Base-by-base conservation (phyloP, 2,113 vertebrate genomes). In the Bambusicola thoracicus region DNA sequence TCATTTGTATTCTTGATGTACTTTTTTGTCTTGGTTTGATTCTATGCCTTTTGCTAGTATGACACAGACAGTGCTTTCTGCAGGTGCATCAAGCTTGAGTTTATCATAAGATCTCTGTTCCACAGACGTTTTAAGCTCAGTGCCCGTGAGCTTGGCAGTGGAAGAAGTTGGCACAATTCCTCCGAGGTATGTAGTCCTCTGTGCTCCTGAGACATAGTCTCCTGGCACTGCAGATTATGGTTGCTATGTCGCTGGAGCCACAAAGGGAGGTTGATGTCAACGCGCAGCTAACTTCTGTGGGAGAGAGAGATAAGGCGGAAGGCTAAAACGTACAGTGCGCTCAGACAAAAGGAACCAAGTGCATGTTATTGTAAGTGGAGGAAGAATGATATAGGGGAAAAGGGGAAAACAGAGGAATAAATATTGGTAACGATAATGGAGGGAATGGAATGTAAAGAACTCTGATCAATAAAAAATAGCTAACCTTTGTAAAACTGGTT, bases 121-220 rank as follows among this genome's bases (percentile, higher is more conserved):
- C 43, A 69, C 3, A 34, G 36, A 30, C 21, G 5, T 85, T 72
- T 76, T 25, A 48, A 80, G 76, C 22, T 43, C 25, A 1, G 13
- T 67, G 49, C 8, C 44, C 25, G 4, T 12, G 18, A 58, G 32
- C 55, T 8, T 38, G 55, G 51, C 38, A 68, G 43, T 1, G 1
- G 53, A 79, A 70, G 48, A 27, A 87, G 61, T 22, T 70, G 40
- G 13, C n/a, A 73, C 53, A 67, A 40, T 48, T 78, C 66, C 73
- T 84, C 34, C 24, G 85, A 32, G 25, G 44, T 62, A 32, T 3
- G 29, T 11, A 8, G 6, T 49, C 65, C 38, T 77, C 63, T 44
- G 15, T 0, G 0, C 72, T 70, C 5, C 1, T 56, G 58, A 88
- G 53, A 66, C 38, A n/a, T 4, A 2, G 46, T 34, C 40, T 61